Conservation (phyloP, 2,113 vertebrate species). For the Ptilorrhoa leucosticta region DNA sequence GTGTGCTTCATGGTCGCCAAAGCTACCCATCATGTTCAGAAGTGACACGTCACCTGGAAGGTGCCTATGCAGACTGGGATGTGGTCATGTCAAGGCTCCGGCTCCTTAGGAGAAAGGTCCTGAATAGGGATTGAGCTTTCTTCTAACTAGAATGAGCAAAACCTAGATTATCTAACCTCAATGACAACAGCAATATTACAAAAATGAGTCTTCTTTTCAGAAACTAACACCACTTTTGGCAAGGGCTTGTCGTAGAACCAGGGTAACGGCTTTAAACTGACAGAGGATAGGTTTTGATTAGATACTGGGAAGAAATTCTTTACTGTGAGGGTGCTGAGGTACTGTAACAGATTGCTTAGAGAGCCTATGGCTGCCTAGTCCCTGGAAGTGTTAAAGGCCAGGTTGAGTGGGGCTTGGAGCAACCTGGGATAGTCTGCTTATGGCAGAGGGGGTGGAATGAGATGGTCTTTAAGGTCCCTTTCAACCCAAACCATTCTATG, state of each 20-base stretch:
- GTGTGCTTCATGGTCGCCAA: slow-evolving; percentile 83
- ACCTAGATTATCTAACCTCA: neutral
- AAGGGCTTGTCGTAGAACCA: neutral
- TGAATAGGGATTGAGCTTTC: slow-evolving; percentile 14
- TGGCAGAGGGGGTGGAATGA: neutral
- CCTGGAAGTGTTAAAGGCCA: neutral
- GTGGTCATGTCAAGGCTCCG: slow-evolving; percentile 89
- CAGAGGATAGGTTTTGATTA: neutral
- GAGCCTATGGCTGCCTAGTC: neutral
- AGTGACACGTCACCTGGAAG: slow-evolving; percentile 83
- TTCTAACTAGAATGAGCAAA: neutral
- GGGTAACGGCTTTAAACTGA: neutral
- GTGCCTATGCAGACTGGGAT: slow-evolving; percentile 94
- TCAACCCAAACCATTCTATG: neutral
- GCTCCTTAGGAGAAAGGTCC: slow-evolving; percentile 71
- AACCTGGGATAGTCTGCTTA: neutral
- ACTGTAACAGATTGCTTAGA: neutral
- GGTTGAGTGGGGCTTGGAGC: neutral
- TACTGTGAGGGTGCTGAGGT: neutral
- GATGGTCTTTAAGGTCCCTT: neutral
- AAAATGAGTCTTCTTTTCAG: neutral
- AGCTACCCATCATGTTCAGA: slow-evolving; percentile 66
- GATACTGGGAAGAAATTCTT: neutral
- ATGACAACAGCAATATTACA: too few relatives aligned
- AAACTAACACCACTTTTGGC: neutral